These are phyloP conservation scores for Thyatira batis DNA, from an alignment of 2,888 invertebrate genomes.

Conservation along the genomic window DNA sequence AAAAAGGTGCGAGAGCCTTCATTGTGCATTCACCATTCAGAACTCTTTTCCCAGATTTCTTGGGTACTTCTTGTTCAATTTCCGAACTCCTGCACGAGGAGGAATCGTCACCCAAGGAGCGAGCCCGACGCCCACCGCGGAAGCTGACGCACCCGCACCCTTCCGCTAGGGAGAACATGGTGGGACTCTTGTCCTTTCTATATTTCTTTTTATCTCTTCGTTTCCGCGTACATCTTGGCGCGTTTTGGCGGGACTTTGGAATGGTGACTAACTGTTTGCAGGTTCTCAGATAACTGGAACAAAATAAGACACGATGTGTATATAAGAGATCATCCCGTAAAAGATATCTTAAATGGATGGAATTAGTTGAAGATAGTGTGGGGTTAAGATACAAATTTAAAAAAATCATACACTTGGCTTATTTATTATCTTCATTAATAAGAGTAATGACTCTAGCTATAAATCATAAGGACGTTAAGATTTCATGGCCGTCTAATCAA, in stretches of 20 bases:
- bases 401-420: too few species aligned
- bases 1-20: conserved; percentile 83
- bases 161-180: conserved; percentile 76
- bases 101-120: conserved; percentile 70
- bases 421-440: too few species aligned
- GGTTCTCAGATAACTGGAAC: conserved; percentile 7
- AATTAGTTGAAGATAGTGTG: too few species aligned
- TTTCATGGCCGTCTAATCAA: not conserved
- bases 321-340: too few species aligned
- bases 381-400: too few species aligned
- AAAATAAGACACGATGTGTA: conserved; percentile 30
- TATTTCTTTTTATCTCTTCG: conserved; percentile 76
- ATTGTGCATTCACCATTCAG: conserved; percentile 75
- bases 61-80: conserved; percentile 75
- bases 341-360: too few species aligned
- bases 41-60: conserved; percentile 60
- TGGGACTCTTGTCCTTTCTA: conserved; percentile 72
- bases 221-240: conserved; percentile 74
- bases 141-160: conserved; percentile 77
- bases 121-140: conserved; percentile 62
- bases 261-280: conserved; percentile 45
- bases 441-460: not conserved
- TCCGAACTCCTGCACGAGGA: conserved; percentile 78
- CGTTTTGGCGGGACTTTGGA: conserved; percentile 69
- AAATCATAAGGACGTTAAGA: not conserved